Base-by-base conservation (phyloP, 2,888 invertebrate species). In the Lacanobia oleracea region DNA sequence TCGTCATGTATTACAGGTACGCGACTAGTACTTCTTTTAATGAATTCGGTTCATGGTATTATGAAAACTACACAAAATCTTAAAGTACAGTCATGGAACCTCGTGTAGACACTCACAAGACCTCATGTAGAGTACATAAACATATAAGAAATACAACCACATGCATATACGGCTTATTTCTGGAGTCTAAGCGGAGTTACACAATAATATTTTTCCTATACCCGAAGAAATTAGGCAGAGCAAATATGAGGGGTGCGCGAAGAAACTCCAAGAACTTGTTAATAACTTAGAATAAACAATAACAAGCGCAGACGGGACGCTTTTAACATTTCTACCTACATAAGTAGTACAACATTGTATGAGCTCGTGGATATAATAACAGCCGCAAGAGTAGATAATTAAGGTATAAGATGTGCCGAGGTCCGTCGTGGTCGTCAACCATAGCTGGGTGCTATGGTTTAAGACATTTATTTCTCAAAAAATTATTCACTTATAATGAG, bases 171-270 rank as follows among this genome's bases (percentile, higher is more conserved):
- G 63, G 40, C 60, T 54, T 78, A 83, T 78, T 70, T 72, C 63
- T 68, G 61, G 56, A 77, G 57, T 65, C 61, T 77, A 67, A 77
- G 69, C 65, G 71, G 82, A 86, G 86, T 86, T 85, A 81, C 77
- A 87, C 75, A 85, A 89, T 88, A 88, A 90, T 92, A 92, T 92
- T 92, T 91, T 91, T 90, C 90, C 88, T 87, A 89, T 83, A 80
- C 87, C 88, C 84, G 69, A 88, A 90, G 92, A 92, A 92, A 93
- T 93, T 92, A 91, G 90, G 89, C 87, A 84, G 90, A 90, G 88
- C 90, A 93, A 92, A 92, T 90, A 91, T 88, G 87, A 86, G 87
- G 91, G 91, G 90, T 75, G 88, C 75, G 64, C 80, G 84, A 72
- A 83, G 85, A 84, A 88, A 86, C 85, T 89, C 79, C 67, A 76